Percentiles rank a stretch among this genome's conserved stretches.
These are phyloP conservation scores for Phortica variegata DNA, from an alignment of 1,140 invertebrate genomes.

Conservation along the genomic window DNA sequence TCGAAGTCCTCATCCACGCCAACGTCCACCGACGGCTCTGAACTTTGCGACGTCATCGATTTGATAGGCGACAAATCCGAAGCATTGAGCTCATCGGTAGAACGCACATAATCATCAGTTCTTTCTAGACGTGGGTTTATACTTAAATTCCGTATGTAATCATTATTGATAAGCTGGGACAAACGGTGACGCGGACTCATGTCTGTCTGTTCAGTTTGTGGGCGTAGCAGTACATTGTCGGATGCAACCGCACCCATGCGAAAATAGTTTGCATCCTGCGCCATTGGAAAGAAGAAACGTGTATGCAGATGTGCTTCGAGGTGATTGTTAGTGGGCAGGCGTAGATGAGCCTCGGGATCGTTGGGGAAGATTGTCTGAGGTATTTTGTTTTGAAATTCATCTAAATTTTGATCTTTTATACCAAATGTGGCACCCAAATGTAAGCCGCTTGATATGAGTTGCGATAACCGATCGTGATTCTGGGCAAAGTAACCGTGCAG, in stretches of 20 bases:
- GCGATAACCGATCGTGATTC: slow-evolving; percentile 47
- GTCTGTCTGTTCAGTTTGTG: slow-evolving; percentile 13
- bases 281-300: slow-evolving; percentile 40
- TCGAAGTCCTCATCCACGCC: slow-evolving; percentile 51
- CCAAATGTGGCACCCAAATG: slow-evolving; percentile 26
- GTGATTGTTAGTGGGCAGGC: slow-evolving; percentile 22
- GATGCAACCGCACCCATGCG: neutral
- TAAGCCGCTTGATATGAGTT: slow-evolving; percentile 44
- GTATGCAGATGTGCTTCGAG: slow-evolving; percentile 18
- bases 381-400: slow-evolving; percentile 14
- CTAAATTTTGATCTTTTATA: slow-evolving; percentile 17
- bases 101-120: slow-evolving; percentile 16
- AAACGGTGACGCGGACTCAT: slow-evolving; percentile 35
- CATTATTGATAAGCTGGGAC: slow-evolving; percentile 45
- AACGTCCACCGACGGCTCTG: slow-evolving; percentile 41
- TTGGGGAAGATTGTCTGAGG: neutral
- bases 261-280: neutral
- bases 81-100: slow-evolving; percentile 5
- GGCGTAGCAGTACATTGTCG: neutral
- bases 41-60: slow-evolving; percentile 27
- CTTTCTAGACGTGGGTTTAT: slow-evolving; percentile 37
- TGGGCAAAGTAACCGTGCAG: slow-evolving; percentile 52
- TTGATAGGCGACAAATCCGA: slow-evolving; percentile 29
- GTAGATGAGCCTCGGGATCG: slow-evolving; percentile 12
- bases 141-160: slow-evolving; percentile 43